These are phyloP conservation scores for Pristionchus exspectatus DNA, from an alignment of 2,888 invertebrate genomes.

Conservation along the genomic window DNA sequence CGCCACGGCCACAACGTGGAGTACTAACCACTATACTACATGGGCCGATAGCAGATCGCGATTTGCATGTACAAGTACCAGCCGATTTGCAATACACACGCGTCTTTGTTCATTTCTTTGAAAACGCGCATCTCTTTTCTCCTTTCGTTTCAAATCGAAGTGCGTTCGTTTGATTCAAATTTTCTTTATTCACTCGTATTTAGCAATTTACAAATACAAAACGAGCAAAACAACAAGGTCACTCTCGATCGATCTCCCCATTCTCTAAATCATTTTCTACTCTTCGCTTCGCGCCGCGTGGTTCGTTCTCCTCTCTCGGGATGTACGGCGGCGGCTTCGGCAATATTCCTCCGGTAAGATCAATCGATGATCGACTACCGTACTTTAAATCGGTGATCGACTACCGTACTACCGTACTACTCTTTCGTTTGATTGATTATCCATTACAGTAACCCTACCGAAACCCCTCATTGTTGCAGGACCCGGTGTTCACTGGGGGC, in stretches of 20 bases:
- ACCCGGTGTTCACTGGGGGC: background rate
- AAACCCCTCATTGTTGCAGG: background rate
- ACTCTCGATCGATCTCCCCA: background rate
- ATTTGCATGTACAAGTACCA: slow-evolving; percentile 13
- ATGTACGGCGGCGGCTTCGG: slow-evolving; percentile 4
- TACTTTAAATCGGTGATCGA: background rate
- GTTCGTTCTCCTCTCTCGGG: background rate
- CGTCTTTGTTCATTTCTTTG: background rate
- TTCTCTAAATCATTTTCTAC: background rate
- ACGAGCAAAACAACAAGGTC: background rate
- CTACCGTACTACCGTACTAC: background rate
- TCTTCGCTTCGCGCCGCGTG: background rate
- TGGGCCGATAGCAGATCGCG: slow-evolving; percentile 54
- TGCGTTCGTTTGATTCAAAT: background rate
- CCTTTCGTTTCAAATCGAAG: background rate
- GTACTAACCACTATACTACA: slow-evolving; percentile 74
- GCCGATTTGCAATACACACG: background rate
- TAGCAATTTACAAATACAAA: background rate
- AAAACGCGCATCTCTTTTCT: background rate
- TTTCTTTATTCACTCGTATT: background rate
- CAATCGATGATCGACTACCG: background rate
- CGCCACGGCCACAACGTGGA: slow-evolving; percentile 74
- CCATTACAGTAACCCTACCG: background rate
- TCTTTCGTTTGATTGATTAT: background rate
- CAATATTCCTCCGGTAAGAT: background rate